Conservation (phyloP, 1,140 invertebrate genomes). For the Orchestia grillus region DNA sequence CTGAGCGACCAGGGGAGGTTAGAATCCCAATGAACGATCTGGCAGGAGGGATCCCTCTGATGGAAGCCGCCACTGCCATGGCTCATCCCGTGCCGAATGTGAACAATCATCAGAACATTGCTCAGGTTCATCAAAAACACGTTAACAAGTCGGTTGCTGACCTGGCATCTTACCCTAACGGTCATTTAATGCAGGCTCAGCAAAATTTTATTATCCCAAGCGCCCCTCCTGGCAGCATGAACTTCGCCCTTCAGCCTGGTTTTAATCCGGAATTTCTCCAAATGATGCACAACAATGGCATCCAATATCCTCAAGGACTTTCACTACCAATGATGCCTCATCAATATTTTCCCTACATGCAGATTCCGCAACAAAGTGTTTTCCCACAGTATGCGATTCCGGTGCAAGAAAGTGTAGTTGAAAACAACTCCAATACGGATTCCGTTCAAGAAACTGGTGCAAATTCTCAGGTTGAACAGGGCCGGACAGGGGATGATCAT, state of each 20-base stretch:
- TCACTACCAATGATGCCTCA: not conserved
- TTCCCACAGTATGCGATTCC: not conserved
- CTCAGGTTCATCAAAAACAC: not conserved
- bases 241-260: not conserved
- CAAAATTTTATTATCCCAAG: not conserved
- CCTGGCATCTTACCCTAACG: not conserved
- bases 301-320: not conserved
- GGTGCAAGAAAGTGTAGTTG: not conserved
- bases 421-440: not conserved
- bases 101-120: not conserved
- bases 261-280: not conserved
- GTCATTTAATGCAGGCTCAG: not conserved
- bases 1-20: not conserved
- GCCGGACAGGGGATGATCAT: not conserved
- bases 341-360: not conserved
- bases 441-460: not conserved
- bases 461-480: not conserved
- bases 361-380: not conserved
- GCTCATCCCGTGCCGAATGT: not conserved
- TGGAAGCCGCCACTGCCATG: not conserved
- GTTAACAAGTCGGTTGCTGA: not conserved
- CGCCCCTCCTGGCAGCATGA: not conserved
- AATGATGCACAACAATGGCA: not conserved
- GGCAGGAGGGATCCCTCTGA: not conserved
- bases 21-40: slow-evolving; percentile 33